phyloP scores from a whole-genome alignment of 2,113 vertebrate species.

The Myotis brandtii region DNA sequence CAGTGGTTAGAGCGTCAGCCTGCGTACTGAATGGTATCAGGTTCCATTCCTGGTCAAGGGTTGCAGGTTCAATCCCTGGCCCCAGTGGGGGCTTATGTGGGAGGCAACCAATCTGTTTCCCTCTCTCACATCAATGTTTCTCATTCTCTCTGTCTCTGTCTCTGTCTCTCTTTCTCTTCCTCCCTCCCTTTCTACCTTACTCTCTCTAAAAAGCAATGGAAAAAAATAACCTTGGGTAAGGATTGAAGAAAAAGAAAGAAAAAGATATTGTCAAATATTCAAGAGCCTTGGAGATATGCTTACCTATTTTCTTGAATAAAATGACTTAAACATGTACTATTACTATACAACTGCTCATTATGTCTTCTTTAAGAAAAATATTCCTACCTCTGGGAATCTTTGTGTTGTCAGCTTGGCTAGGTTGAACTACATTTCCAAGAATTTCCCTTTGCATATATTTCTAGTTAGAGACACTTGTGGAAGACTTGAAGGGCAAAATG shows the following conservation, averaged over 20 bases:
- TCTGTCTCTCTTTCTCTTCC: no score
- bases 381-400: neutral
- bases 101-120: no score
- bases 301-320: conserved; percentile 21
- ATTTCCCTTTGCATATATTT: neutral
- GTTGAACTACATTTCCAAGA: conserved; percentile 1
- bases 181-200: no score
- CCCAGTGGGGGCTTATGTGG: no score
- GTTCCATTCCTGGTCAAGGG: no score
- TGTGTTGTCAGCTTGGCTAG: neutral
- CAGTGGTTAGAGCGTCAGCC: no score
- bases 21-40: no score
- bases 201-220: no score
- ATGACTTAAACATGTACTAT: neutral
- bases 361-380: neutral
- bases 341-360: neutral
- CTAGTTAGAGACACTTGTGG: neutral
- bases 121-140: no score
- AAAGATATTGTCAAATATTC: conserved; percentile 1
- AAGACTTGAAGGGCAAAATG: neutral
- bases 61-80: no score
- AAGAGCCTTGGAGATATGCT: neutral
- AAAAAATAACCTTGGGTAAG: no score
- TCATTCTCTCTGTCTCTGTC: no score
- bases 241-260: neutral